A percentile compares a stretch with the other conserved stretches of the same genome.
Evolutionary conservation across 2,113 vertebrate genomes (phyloP).

Genomic region (Callionymus lyra): DNA sequence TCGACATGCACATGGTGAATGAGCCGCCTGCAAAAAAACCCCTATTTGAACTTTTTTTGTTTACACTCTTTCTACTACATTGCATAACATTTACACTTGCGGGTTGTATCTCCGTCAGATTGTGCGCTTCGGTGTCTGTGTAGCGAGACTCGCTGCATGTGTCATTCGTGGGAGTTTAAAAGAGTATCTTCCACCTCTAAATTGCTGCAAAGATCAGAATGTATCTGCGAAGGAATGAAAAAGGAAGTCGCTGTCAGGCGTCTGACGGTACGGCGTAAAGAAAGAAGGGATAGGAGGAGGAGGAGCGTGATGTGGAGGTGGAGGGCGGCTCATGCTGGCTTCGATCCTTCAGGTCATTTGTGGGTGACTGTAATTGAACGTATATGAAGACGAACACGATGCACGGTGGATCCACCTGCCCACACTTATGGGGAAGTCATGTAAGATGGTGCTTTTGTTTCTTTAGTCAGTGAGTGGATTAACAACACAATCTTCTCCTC

Average conservation of each 20-base stretch:
- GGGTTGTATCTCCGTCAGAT: too few relatives aligned
- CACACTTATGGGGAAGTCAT: conserved; percentile 35
- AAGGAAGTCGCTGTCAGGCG: conserved; percentile 20
- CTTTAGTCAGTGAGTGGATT: too few relatives aligned
- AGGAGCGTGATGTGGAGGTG: conserved; percentile 38
- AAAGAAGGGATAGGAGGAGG: conserved; percentile 30
- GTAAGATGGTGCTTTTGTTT: conserved; percentile 6
- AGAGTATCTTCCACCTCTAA: conserved; percentile 14
- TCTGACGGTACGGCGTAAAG: conserved; percentile 13
- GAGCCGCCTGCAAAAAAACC: not conserved
- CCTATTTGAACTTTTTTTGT: not conserved
- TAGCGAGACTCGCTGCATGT: conserved; percentile 14
- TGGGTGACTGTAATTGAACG: conserved; percentile 58
- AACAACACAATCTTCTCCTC: too few relatives aligned
- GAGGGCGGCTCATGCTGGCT: conserved; percentile 43
- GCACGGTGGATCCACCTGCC: conserved; percentile 41
- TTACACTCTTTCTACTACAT: not conserved
- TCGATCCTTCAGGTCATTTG: conserved; percentile 48
- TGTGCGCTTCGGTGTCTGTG: not conserved
- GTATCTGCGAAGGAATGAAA: conserved; percentile 10
- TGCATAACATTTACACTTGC: too few relatives aligned
- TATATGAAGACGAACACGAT: conserved; percentile 49
- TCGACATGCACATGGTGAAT: conserved; percentile 9
- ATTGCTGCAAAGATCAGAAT: conserved; percentile 30
- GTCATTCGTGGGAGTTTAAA: conserved; percentile 34